These are phyloP conservation scores for Solea senegalensis DNA, from an alignment of 2,113 vertebrate genomes.

Conservation along the genomic window DNA sequence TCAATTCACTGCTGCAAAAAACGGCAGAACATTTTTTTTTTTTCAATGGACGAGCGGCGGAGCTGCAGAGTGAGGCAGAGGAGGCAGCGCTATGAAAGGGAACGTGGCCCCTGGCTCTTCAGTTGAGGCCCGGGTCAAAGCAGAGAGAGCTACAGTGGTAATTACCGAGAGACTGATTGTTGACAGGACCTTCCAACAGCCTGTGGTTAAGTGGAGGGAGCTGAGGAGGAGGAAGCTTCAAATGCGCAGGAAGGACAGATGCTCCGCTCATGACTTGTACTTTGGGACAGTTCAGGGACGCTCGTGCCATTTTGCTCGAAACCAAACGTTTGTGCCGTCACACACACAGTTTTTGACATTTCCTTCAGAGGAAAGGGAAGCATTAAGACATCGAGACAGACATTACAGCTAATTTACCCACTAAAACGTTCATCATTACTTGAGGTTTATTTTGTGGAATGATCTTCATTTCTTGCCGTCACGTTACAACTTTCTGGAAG, in stretches of 20 bases:
- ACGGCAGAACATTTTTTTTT: slow-evolving; percentile 26
- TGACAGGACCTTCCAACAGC: slow-evolving; percentile 73
- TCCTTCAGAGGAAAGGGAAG: background rate
- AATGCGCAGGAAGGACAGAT: slow-evolving; percentile 61
- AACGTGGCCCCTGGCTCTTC: slow-evolving; percentile 62
- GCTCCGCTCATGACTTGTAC: slow-evolving; percentile 59
- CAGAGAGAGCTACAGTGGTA: slow-evolving; percentile 65
- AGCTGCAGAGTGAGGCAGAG: slow-evolving; percentile 25
- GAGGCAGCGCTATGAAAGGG: slow-evolving; percentile 58
- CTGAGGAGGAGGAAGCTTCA: slow-evolving; percentile 66
- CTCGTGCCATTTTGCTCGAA: slow-evolving; percentile 40
- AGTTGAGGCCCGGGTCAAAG: slow-evolving; percentile 48
- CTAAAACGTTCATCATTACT: too few species aligned
- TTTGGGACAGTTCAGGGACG: slow-evolving; percentile 50
- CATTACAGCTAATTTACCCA: too few species aligned
- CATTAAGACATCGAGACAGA: too few species aligned
- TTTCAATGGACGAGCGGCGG: slow-evolving; percentile 21
- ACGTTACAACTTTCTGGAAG: slow-evolving; percentile 9
- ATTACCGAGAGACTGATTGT: slow-evolving; percentile 72
- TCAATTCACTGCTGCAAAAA: slow-evolving; percentile 6
- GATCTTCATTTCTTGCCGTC: background rate
- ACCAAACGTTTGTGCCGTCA: background rate
- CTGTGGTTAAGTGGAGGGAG: slow-evolving; percentile 68
- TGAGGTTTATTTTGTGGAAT: background rate
- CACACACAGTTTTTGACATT: slow-evolving; percentile 20